phyloP scores from a whole-genome alignment of 2,797 vertebrate genomes.

The Calcarius lapponicus region DNA sequence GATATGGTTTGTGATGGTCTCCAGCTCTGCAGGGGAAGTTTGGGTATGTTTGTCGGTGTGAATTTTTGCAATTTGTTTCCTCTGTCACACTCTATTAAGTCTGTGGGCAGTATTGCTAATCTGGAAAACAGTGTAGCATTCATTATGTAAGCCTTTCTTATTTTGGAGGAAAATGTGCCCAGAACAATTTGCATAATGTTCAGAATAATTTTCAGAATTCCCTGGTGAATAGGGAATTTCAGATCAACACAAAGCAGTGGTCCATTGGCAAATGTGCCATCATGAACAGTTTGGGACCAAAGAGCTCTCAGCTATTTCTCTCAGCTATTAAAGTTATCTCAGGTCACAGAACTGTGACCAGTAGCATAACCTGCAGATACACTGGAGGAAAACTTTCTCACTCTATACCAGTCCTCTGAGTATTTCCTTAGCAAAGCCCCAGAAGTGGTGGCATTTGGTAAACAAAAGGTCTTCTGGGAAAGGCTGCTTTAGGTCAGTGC shows the following conservation, averaged over 20 bases:
- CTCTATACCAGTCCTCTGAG: background rate
- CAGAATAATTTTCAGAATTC: slow-evolving; percentile 55
- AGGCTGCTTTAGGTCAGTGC: background rate
- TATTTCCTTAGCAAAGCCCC: background rate
- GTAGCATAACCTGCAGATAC: background rate
- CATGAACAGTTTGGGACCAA: background rate
- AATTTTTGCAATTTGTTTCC: slow-evolving; percentile 62
- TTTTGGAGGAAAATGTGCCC: slow-evolving; percentile 57
- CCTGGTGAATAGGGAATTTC: background rate
- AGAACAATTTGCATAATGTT: slow-evolving; percentile 62
- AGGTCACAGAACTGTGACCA: background rate
- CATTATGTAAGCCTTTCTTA: slow-evolving; percentile 55
- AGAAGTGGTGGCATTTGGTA: background rate
- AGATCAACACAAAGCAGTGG: background rate
- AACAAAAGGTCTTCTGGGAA: background rate
- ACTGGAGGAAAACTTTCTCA: background rate
- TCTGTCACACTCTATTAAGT: slow-evolving; percentile 60
- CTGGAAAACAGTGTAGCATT: slow-evolving; percentile 36
- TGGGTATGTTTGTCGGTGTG: slow-evolving; percentile 45
- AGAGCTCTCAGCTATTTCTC: background rate
- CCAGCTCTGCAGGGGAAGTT: slow-evolving; percentile 51
- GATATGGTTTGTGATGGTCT: slow-evolving; percentile 51
- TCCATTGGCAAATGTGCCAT: background rate
- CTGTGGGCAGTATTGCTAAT: slow-evolving; percentile 58
- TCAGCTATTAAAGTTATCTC: background rate